These are phyloP conservation scores for Nasonia giraulti DNA, from an alignment of 1,140 invertebrate species.

Conservation along the genomic window DNA sequence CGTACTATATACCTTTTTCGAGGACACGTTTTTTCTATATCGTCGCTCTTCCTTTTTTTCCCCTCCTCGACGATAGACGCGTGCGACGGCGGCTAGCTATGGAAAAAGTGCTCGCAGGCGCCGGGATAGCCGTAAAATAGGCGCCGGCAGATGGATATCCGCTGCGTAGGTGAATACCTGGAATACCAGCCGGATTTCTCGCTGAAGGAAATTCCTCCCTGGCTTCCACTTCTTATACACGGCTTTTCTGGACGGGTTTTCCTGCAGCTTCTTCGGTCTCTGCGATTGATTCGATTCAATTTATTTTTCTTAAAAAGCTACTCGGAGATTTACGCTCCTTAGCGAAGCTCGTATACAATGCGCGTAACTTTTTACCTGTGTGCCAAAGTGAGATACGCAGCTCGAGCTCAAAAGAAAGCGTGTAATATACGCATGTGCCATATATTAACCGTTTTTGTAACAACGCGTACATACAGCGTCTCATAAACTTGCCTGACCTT, in stretches of 20 bases:
- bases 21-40: constrained; percentile 2
- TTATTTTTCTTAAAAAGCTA: too few species aligned
- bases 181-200: constrained; percentile 22
- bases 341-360: too few species aligned
- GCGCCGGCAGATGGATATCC: background rate
- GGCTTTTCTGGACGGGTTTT: too few species aligned
- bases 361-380: too few species aligned
- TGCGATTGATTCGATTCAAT: too few species aligned
- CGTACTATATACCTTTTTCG: constrained; percentile 5
- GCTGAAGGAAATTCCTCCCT: constrained; percentile 12
- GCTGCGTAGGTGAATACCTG: background rate
- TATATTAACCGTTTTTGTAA: background rate
- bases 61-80: background rate
- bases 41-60: background rate
- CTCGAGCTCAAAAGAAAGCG: background rate
- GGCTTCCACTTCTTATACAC: background rate
- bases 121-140: constrained; percentile 7
- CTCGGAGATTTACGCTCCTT: too few species aligned
- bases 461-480: too few species aligned
- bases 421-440: background rate
- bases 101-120: constrained; percentile 7
- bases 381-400: too few species aligned
- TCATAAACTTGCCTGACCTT: background rate
- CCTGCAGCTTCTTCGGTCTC: too few species aligned
- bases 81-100: background rate